Conservation (phyloP, 2,113 vertebrate species). For the Oncorhynchus nerka region DNA sequence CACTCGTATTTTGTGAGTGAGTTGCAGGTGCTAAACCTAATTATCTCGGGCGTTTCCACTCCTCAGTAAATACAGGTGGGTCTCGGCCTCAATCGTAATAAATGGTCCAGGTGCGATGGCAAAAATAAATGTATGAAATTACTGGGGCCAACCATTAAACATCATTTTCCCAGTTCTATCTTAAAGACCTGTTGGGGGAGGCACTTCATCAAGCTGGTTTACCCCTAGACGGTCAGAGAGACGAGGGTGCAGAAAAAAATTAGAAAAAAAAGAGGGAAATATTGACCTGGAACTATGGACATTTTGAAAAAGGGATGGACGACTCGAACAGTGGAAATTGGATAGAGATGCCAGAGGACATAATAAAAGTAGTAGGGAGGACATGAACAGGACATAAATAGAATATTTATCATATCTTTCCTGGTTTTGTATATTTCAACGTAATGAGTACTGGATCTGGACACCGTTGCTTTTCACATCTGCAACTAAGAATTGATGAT, state of each 20-base stretch:
- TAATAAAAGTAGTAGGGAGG: not conserved
- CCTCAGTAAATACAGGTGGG: conserved; percentile 57
- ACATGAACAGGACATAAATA: not conserved
- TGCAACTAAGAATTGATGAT: too few relatives aligned
- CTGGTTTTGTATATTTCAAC: not conserved
- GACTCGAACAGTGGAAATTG: not conserved
- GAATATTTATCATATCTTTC: not conserved
- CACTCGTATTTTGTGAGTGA: conserved; percentile 26
- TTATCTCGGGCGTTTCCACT: conserved; percentile 42
- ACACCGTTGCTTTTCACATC: too few relatives aligned
- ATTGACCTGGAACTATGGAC: conserved; percentile 47
- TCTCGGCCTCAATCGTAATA: conserved; percentile 52
- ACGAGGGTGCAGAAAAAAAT: conserved; percentile 23
- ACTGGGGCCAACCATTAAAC: conserved; percentile 68
- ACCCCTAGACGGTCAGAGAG: conserved; percentile 45
- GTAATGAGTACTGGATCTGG: not conserved
- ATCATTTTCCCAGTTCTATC: conserved; percentile 73
- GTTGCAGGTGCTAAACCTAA: conserved; percentile 42
- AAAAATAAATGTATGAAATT: conserved; percentile 76
- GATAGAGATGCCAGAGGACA: not conserved
- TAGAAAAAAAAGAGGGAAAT: conserved; percentile 5
- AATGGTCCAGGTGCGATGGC: conserved; percentile 71
- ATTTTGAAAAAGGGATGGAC: conserved; percentile 9
- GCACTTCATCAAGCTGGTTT: conserved; percentile 68
- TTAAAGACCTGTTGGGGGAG: conserved; percentile 74